These are phyloP conservation scores for Dryas iulia DNA, from an alignment of 1,140 invertebrate genomes.

Conservation along the genomic window DNA sequence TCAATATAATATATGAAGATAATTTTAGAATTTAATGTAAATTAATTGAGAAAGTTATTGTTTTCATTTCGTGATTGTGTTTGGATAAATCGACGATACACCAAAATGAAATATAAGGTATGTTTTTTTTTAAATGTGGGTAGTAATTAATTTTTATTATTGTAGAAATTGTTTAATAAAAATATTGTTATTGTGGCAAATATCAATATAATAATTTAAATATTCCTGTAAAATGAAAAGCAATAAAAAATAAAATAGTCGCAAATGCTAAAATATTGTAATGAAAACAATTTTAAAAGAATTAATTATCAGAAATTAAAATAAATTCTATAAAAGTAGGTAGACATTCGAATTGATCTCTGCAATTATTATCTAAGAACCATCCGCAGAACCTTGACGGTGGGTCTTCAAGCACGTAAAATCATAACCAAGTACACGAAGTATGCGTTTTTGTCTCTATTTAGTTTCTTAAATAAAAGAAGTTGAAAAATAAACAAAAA, in stretches of 20 bases:
- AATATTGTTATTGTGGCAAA: too few relatives aligned
- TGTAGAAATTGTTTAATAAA: too few relatives aligned
- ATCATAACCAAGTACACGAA: slow-evolving; percentile 18
- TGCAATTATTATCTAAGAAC: slow-evolving; percentile 2
- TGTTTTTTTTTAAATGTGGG: slow-evolving; percentile 26
- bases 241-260: too few relatives aligned
- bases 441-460: not conserved
- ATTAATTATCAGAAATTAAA: not conserved
- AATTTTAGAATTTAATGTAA: not conserved
- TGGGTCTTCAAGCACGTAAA: slow-evolving; percentile 32
- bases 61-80: slow-evolving; percentile 34
- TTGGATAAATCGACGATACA: slow-evolving; percentile 3
- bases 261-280: too few relatives aligned
- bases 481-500: not conserved
- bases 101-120: slow-evolving; percentile 66
- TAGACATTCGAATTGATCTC: slow-evolving; percentile 5
- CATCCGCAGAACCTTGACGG: slow-evolving; percentile 28
- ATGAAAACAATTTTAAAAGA: not conserved
- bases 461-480: not conserved
- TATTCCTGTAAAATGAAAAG: too few relatives aligned
- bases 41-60: not conserved
- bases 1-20: not conserved
- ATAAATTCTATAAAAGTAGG: slow-evolving; percentile 9
- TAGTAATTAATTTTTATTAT: not conserved
- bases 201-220: too few relatives aligned